Evolutionary conservation across 1,140 invertebrate genomes (phyloP), one percentile per base, ranked within the genome.

Genomic region (Oppia nitens): DNA sequence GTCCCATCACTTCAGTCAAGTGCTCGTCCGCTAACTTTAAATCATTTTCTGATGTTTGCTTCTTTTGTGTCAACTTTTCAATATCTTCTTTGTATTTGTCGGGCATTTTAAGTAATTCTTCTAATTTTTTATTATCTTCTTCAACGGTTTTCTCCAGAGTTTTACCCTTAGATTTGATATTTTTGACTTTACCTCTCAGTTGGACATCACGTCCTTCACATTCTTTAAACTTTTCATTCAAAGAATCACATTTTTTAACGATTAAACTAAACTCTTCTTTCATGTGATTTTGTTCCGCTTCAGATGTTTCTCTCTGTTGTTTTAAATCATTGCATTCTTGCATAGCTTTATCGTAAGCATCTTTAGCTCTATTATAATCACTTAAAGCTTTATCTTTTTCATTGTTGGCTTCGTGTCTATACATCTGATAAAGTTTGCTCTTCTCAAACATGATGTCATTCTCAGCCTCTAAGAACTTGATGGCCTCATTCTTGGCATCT

Each of bases 401-500:
- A 20, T 21, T 40, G 2, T 45, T 3, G 3, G 47, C 26, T 12
- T 53, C 28, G 17, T 55, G 25, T 25, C 21, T 61, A 24, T 65
- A 24, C n/a, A n/a, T 29, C 62, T 89, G 85, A 61, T 77, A 78
- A 3, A 84, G 64, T 64, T 77, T 76, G 71, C 87, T 86, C 65
- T 81, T 80, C 3, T 77, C 77, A 25, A 76, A 72, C 9, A 78
- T 76, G 6, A 85, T 74, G 23, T 76, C 74, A 68, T 96, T 96
- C 66, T 91, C 85, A 2, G 79, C 66, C 64, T 81, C 82, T 57
- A 97, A 74, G 69, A 81, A 89, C 53, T 82, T 78, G 0, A 95
- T 75, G 0, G 91, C 90, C 65, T 90, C 84, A 66, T 87, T 80
- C 77, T 86, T 92, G 0, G 88, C 85, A 60, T 80, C 83, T 66